Percentiles rank a stretch among this genome's conserved stretches.
These are phyloP conservation scores for Conus betulinus DNA, from an alignment of 1,140 invertebrate species.

Conservation along the genomic window DNA sequence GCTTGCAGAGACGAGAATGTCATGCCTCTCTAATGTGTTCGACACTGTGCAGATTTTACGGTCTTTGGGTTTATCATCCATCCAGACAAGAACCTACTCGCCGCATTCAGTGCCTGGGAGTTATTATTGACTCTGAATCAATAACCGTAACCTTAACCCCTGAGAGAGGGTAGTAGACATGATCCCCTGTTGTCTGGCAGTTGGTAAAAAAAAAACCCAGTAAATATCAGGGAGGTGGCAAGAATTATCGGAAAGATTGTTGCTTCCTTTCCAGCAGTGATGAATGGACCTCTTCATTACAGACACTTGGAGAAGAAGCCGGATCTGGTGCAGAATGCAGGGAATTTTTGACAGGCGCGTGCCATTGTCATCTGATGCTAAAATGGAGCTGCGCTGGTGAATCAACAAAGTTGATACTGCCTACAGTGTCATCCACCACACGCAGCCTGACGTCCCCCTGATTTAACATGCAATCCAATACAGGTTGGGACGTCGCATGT, in stretches of 20 bases:
- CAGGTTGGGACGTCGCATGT: background rate
- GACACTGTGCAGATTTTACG: background rate
- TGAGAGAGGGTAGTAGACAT: background rate
- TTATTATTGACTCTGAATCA: slow-evolving; percentile 25
- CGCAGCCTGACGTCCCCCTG: background rate
- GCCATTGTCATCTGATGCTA: background rate
- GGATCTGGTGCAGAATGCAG: background rate
- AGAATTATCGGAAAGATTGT: background rate
- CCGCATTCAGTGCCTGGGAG: slow-evolving; percentile 16
- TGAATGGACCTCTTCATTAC: background rate
- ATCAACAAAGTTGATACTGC: background rate
- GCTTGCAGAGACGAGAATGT: background rate
- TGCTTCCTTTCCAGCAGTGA: background rate
- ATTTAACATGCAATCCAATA: background rate
- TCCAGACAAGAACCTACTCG: slow-evolving; percentile 23
- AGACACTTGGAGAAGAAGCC: background rate
- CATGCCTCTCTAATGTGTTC: background rate
- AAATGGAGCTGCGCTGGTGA: background rate
- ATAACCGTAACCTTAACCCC: too few relatives aligned
- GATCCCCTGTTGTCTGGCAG: background rate
- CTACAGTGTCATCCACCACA: background rate
- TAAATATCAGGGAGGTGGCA: background rate
- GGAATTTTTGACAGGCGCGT: background rate
- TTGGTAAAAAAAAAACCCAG: background rate
- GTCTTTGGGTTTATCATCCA: slow-evolving; percentile 22